phyloP scores from a whole-genome alignment of 92 coral and sea anemone genomes.

The Scolanthus callimorphus region DNA sequence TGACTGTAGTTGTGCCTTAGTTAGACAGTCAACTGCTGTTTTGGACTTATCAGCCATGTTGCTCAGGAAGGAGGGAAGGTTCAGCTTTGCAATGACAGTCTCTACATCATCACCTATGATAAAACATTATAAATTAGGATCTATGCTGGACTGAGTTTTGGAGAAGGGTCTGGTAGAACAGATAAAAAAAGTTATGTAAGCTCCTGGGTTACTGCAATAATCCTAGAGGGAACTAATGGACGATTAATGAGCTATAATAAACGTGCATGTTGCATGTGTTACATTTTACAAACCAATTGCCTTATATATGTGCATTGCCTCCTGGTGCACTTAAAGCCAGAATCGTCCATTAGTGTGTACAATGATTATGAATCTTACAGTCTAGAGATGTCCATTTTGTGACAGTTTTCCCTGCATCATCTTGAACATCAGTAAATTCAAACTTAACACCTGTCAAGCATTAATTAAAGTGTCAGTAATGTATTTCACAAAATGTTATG shows the following conservation, averaged over 20 bases:
- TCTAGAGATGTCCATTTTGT: too few species aligned
- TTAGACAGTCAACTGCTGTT: constrained; percentile 12
- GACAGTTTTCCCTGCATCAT: constrained; percentile 10
- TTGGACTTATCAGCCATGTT: constrained; percentile 22
- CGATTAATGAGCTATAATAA: too few species aligned
- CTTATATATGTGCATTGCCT: neutral
- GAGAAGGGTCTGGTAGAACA: neutral
- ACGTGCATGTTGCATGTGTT: too few species aligned
- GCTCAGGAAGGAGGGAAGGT: constrained; percentile 1
- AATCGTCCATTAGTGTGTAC: neutral
- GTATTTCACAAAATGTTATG: neutral
- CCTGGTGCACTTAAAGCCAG: neutral
- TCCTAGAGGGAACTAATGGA: too few species aligned
- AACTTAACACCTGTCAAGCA: constrained; percentile 5
- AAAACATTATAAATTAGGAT: neutral
- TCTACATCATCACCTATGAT: constrained; percentile 23
- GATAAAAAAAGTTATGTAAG: neutral
- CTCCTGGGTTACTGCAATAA: too few species aligned
- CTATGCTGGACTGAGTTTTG: neutral
- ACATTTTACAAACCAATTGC: neutral
- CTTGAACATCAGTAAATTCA: constrained; percentile 4
- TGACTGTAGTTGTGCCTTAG: constrained; percentile 4
- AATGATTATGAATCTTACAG: constrained; percentile 1
- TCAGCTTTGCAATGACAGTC: constrained; percentile 1
- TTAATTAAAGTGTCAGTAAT: neutral